phyloP scores from a whole-genome alignment of 2,113 vertebrate genomes.

The Clinocottus analis region DNA sequence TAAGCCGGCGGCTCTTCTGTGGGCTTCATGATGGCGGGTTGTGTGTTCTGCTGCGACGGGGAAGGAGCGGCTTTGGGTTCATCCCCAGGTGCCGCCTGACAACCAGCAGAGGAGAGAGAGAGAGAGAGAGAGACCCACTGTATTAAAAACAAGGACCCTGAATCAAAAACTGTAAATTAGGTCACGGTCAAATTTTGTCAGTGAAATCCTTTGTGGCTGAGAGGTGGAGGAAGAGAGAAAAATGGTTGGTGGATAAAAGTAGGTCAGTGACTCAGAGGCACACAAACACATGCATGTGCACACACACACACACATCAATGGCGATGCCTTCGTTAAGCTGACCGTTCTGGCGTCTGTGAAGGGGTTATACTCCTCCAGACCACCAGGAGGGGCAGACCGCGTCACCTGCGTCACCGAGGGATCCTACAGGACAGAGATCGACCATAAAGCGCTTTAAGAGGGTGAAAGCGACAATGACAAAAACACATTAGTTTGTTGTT shows the following conservation, averaged over 20 bases:
- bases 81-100: conserved; percentile 89
- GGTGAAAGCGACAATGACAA: conserved; percentile 12
- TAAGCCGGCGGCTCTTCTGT: conserved; percentile 96
- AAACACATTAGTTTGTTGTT: not conserved
- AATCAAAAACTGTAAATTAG: conserved; percentile 53
- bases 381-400: conserved; percentile 90
- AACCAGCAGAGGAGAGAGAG: conserved; percentile 8
- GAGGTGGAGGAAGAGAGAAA: conserved; percentile 26
- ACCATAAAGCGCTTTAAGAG: conserved; percentile 20
- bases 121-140: conserved; percentile 8
- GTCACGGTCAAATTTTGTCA: conserved; percentile 51
- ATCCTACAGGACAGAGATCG: conserved; percentile 83
- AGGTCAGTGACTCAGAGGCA: conserved; percentile 52
- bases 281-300: conserved; percentile 6
- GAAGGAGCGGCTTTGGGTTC: conserved; percentile 88
- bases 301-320: conserved; percentile 7
- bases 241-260: conserved; percentile 38
- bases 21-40: conserved; percentile 99
- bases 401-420: conserved; percentile 99
- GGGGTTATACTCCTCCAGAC: conserved; percentile 97
- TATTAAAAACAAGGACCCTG: conserved; percentile 29
- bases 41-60: conserved; percentile 89
- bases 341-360: conserved; percentile 97
- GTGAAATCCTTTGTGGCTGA: conserved; percentile 54
- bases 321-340: conserved; percentile 70